Evolutionary conservation across 2,888 invertebrate genomes (phyloP), one percentile per base, ranked within the genome.

Genomic region (Anagyrus pseudococci): DNA sequence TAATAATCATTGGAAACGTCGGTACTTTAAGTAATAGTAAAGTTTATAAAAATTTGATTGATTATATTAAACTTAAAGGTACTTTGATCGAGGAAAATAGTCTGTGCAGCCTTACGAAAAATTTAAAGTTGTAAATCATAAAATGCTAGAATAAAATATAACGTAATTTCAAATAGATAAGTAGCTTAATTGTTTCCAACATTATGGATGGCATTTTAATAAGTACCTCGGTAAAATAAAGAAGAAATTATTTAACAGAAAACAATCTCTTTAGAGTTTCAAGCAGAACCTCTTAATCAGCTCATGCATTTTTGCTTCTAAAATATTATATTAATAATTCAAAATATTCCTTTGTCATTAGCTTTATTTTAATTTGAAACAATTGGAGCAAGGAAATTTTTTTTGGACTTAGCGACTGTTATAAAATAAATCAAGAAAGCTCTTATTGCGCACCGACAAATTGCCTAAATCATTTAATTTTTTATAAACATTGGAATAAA

Each of bases 171-270:
- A 59, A 57, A 48, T 59, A 47, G 43, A 15, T 64, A 59, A 56
- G 37, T 60, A 54, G 54, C 47, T 59, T 52, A 59, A 59, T 58
- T 52, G 33, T 43, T 60, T 29, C 37, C 52, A 56, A 44, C 47
- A 60, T 57, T 43, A 61, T 57, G 56, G 64, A 54, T 61, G 61
- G 61, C 58, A 61, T 61, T 61, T 65, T 23, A 58, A 60, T 25
- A 33, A 48, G 60, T 60, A 60, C 53, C 64, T 64, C 60, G 53
- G 23, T 58, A 54, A 53, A 57, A n/a, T n/a, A n/a, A n/a, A n/a
- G n/a, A n/a, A n/a, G n/a, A n/a, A n/a, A n/a, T n/a, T 26, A 25
- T 41, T 33, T 19, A 49, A 26, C 19, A 25, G 22, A 37, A 19
- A 44, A 58, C 41, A n/a, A n/a, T n/a, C n/a, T n/a, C n/a, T n/a